These are phyloP conservation scores for Monodelphis domestica DNA, from an alignment of 2,797 vertebrate species.

Conservation along the genomic window DNA sequence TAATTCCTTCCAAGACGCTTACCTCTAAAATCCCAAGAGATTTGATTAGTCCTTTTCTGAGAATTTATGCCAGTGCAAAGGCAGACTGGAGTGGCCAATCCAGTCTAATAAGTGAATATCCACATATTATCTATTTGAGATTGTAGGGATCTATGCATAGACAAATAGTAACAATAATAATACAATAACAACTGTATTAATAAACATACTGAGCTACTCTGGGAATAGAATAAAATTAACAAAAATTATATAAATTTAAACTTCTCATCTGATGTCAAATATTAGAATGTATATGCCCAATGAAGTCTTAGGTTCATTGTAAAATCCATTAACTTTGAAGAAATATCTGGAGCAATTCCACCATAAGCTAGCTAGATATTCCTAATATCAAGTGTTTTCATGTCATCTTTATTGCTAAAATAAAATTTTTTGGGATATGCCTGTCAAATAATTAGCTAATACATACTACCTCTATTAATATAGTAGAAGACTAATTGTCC, in stretches of 20 bases:
- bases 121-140: not conserved
- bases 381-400: not conserved
- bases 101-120: not conserved
- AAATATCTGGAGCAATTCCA: not conserved
- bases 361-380: not conserved
- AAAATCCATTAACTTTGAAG: not conserved
- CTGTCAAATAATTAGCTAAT: not conserved
- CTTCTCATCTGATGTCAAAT: not conserved
- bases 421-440: not conserved
- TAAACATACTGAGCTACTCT: not conserved
- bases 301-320: not conserved
- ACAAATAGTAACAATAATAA: not conserved
- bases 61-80: not conserved
- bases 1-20: not conserved
- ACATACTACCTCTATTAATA: not conserved
- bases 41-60: not conserved
- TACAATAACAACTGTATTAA: not conserved
- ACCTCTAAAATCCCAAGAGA: not conserved
- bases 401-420: not conserved
- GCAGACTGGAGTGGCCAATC: not conserved
- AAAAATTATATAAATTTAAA: not conserved
- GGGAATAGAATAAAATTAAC: not conserved
- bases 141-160: not conserved
- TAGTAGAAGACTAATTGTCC: constrained; percentile 8
- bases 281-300: not conserved